A percentile compares a stretch with the other conserved stretches of the same genome.
phyloP scores from a whole-genome alignment of 2,113 vertebrate genomes.

The Tupaia chinensis region DNA sequence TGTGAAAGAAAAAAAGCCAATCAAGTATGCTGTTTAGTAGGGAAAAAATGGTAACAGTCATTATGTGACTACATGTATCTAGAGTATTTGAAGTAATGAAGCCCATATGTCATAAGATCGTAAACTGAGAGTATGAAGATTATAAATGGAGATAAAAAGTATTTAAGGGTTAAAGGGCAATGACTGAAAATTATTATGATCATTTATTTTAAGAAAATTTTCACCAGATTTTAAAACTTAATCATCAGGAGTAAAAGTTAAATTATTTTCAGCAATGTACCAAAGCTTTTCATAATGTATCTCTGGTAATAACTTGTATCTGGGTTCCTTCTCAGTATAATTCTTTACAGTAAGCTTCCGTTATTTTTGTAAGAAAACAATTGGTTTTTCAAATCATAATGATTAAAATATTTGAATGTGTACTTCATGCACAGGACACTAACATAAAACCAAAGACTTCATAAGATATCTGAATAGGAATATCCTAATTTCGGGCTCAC shows the following conservation, averaged over 20 bases:
- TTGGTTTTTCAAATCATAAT: conserved; percentile 3
- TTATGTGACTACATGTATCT: conserved; percentile 46
- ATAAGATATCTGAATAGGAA: background rate
- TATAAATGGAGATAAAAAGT: conserved; percentile 37
- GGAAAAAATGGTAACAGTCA: background rate
- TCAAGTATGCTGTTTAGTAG: background rate
- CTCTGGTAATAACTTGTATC: background rate
- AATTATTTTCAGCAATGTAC: conserved; percentile 23
- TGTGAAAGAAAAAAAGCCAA: background rate
- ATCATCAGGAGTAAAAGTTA: background rate
- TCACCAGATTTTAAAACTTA: conserved; percentile 57
- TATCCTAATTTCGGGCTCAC: conserved; percentile 10
- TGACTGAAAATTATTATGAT: conserved; percentile 54
- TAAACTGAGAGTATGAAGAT: conserved; percentile 57
- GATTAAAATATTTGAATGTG: conserved; percentile 25
- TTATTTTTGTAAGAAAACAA: conserved; percentile 45
- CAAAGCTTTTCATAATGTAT: conserved; percentile 32
- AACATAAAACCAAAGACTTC: conserved; percentile 32
- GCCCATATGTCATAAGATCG: conserved; percentile 54
- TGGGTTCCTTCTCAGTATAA: conserved; percentile 26
- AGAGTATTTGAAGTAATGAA: conserved; percentile 65
- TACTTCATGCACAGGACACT: conserved; percentile 36
- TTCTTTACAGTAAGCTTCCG: conserved; percentile 6
- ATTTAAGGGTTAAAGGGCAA: conserved; percentile 34
- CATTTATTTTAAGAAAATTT: conserved; percentile 38